These are phyloP conservation scores for Trichacis sp. DNA, from an alignment of 2,888 invertebrate species.

Conservation along the genomic window DNA sequence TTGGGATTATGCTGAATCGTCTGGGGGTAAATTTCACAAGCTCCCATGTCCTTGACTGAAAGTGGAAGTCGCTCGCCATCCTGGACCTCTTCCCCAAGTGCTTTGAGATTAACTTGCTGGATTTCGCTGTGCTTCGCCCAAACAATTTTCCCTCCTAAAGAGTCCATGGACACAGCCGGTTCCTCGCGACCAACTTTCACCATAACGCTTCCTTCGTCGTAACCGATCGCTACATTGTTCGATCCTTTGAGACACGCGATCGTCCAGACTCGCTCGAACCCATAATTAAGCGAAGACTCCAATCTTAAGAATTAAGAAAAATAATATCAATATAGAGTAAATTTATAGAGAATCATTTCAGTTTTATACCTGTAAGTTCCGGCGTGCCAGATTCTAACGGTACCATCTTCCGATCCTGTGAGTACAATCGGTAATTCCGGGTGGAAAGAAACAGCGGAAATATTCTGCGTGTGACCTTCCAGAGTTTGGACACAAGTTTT, in stretches of 20 bases:
- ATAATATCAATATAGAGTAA: too few relatives aligned
- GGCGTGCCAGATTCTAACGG: slow-evolving; percentile 98
- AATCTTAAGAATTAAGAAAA: slow-evolving; percentile 76
- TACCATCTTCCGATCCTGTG: slow-evolving; percentile 98
- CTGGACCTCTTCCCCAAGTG: slow-evolving; percentile 78
- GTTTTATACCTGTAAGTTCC: slow-evolving; percentile 82
- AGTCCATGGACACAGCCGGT: slow-evolving; percentile 99
- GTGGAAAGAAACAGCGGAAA: slow-evolving; percentile 96
- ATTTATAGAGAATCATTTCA: neutral
- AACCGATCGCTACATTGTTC: slow-evolving; percentile 97
- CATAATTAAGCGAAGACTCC: slow-evolving; percentile 97
- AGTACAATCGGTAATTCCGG: slow-evolving; percentile 97
- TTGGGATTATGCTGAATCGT: slow-evolving; percentile 98
- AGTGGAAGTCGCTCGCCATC: slow-evolving; percentile 78
- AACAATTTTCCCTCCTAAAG: slow-evolving; percentile 97
- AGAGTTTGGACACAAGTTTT: slow-evolving; percentile 99
- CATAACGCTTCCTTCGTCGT: slow-evolving; percentile 96
- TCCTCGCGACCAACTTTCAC: slow-evolving; percentile 98
- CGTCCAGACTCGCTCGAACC: slow-evolving; percentile 98
- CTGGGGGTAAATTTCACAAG: slow-evolving; percentile 99
- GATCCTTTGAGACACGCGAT: slow-evolving; percentile 93
- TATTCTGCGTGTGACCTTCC: slow-evolving; percentile 97
- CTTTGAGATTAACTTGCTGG: slow-evolving; percentile 95
- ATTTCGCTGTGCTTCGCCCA: slow-evolving; percentile 99
- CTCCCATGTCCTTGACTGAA: slow-evolving; percentile 98